A percentile compares a stretch with the other conserved stretches of the same genome.
Evolutionary conservation across 1,140 invertebrate genomes (phyloP).

Genomic region (Drosophila tani): DNA sequence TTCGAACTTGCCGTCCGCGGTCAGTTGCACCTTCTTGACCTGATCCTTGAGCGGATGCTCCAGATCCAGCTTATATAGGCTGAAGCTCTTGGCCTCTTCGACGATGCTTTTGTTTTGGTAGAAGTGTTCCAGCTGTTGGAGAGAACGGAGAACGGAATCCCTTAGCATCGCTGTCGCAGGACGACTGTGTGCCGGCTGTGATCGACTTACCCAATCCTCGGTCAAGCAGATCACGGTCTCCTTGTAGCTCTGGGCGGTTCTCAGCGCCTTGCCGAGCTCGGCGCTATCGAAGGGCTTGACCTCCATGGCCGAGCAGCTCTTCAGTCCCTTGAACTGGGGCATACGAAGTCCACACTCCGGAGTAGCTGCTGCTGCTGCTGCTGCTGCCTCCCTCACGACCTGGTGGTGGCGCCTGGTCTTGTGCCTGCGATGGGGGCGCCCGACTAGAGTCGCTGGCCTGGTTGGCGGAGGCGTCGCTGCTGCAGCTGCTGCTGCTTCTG

Average conservation of each 20-base stretch:
- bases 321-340: not conserved
- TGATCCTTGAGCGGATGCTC: conserved; percentile 34
- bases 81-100: fast-evolving
- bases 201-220: conserved; percentile 36
- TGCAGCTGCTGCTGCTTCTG: not conserved
- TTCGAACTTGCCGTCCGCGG: not conserved
- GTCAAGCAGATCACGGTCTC: conserved; percentile 15
- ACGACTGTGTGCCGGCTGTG: too few species aligned
- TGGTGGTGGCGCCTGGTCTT: not conserved
- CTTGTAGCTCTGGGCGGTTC: not conserved
- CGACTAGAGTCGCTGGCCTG: not conserved
- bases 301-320: not conserved
- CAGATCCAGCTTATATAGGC: not conserved
- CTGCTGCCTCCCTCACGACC: not conserved
- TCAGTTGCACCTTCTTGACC: not conserved
- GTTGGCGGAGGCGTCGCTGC: conserved; percentile 21
- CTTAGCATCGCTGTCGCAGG: not conserved
- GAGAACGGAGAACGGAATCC: too few species aligned
- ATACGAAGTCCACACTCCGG: not conserved
- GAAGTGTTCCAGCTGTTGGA: not conserved
- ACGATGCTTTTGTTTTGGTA: not conserved
- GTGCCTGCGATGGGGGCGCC: not conserved
- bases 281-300: not conserved
- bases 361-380: too few species aligned
- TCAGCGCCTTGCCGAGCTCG: not conserved